phyloP scores from a whole-genome alignment of 2,797 vertebrate genomes.

The Malacoraja senta region DNA sequence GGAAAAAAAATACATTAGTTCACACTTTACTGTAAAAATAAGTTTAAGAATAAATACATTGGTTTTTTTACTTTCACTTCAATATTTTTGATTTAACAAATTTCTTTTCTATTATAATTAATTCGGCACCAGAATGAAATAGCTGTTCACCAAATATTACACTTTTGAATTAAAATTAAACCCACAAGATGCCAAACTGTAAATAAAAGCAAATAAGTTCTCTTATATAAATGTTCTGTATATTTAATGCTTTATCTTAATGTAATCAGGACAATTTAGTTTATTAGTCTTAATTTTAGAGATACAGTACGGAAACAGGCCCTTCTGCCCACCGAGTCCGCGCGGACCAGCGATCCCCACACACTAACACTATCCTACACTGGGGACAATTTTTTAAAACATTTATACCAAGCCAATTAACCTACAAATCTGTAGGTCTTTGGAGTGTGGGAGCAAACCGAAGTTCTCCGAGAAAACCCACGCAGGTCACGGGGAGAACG shows the following conservation, averaged over 20 bases:
- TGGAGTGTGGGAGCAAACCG: no score
- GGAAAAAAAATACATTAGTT: neutral
- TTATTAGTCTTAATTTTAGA: no score
- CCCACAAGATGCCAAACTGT: neutral
- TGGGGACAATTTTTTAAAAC: no score
- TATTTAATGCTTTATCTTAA: neutral
- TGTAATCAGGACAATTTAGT: neutral
- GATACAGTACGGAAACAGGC: no score
- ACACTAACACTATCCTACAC: no score
- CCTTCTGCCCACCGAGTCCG: no score
- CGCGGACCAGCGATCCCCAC: no score
- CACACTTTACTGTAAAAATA: slow-evolving; percentile 19
- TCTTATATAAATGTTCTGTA: neutral
- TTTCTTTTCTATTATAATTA: neutral
- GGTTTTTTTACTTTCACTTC: neutral
- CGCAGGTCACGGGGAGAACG: no score
- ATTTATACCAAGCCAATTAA: no score
- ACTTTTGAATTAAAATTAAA: slow-evolving; percentile 13
- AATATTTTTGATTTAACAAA: neutral
- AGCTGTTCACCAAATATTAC: neutral
- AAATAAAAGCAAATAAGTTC: neutral
- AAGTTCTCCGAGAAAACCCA: no score
- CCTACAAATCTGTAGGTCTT: no score
- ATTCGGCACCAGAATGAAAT: neutral
- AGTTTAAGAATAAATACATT: slow-evolving; percentile 5